Conservation (phyloP, 2,113 vertebrate species). For the human (Homo sapiens) region GRCh38 chr4:90951501-90952000, state of each 20-base stretch:
- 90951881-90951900: neutral
- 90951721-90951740: neutral
- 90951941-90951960: too few relatives aligned
- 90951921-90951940: neutral
- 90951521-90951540: neutral
- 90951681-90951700: neutral
- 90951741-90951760: neutral
- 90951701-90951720: neutral
- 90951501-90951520: neutral
- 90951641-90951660: neutral
- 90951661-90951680: neutral
- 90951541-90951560: neutral
- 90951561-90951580: neutral
- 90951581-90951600: neutral
- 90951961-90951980: neutral
- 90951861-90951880: neutral
- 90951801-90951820: constrained; percentile 2
- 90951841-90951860: neutral
- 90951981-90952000: neutral
- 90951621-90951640: neutral
- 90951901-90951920: neutral
- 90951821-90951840: neutral
- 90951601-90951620: neutral
- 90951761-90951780: constrained; percentile 18
- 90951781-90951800: neutral